A percentile compares a stretch with the other conserved stretches of the same genome.
phyloP scores from a whole-genome alignment of 2,113 vertebrate genomes.

The Bubo blakistoni region DNA sequence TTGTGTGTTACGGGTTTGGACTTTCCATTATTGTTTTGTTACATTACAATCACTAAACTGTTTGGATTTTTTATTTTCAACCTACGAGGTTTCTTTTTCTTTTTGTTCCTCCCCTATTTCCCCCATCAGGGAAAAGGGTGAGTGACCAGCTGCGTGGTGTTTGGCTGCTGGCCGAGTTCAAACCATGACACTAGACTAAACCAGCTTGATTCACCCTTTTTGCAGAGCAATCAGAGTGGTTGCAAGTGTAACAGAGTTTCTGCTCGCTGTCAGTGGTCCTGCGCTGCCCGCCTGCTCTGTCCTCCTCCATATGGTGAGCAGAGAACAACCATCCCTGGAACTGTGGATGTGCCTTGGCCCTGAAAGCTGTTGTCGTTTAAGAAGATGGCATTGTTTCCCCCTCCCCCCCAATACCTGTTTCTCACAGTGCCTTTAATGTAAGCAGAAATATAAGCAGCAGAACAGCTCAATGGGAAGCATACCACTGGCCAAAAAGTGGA shows the following conservation, averaged over 20 bases:
- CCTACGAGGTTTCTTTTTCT: too few species aligned
- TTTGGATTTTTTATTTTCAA: too few species aligned
- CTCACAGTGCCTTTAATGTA: neutral
- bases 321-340: neutral
- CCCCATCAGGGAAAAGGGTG: too few species aligned
- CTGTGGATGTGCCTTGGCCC: neutral
- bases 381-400: neutral
- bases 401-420: accelerated
- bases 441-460: neutral
- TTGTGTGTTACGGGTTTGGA: too few species aligned
- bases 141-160: too few species aligned
- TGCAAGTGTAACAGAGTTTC: neutral
- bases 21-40: too few species aligned
- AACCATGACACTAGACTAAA: neutral
- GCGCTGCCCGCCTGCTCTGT: neutral
- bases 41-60: too few species aligned
- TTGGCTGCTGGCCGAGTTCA: too few species aligned
- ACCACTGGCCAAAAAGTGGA: neutral
- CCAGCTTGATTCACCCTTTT: neutral
- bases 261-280: neutral
- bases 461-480: neutral
- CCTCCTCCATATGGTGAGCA: neutral
- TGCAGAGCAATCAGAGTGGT: neutral
- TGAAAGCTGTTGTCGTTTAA: neutral
- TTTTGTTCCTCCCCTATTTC: too few species aligned